Evolutionary conservation across 1,140 invertebrate species (phyloP), one percentile per base, ranked within the genome.

Genomic region (Anastrepha obliqua): DNA sequence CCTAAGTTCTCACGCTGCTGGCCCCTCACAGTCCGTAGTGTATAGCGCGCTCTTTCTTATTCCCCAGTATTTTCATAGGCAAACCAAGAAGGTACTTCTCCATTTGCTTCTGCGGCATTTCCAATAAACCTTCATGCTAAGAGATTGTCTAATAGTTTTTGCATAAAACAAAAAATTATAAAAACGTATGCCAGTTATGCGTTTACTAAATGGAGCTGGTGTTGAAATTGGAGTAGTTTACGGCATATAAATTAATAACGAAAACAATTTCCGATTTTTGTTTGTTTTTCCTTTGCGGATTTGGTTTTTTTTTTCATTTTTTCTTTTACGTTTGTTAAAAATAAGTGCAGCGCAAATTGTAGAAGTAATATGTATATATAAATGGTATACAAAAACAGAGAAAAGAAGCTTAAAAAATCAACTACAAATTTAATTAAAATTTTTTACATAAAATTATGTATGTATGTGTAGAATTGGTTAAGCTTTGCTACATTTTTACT

Each of bases 361-460:
- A 81, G 17, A 55, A 55, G 44, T 81, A 55, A 62, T 62, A 62
- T 29, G 29, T 62, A 62, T 15, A 11, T 55, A 55, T 55, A 59
- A 58, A 62, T 44, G 11, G 11, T 64, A 86, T 62, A 60, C 59
- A 86, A 64, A 47, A 86, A 86, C 17, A 20, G 51, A 47, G 11
- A 86, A 86, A 64, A 86, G 58, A 15, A 62, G 13, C 39, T 86
- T 47, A 51, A 60, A 85, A 86, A 86, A 64, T 58, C 44, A 62
- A 64, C 60, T 86, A 86, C 20, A 86, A 86, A 62, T 86, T 86
- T 86, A 42, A 86, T 39, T 9, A 4, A 86, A 85, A 62, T 86
- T 86, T 86, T 86, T 60, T 62, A 62, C 60, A 86, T 86, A 86
- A 86, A 55, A 81, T 81, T 74, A 74, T 74, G 67, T 51, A 74